A percentile compares a stretch with the other conserved stretches of the same genome.
Conservation (phyloP, 2,888 invertebrate species). For the Microchrysa polita region DNA sequence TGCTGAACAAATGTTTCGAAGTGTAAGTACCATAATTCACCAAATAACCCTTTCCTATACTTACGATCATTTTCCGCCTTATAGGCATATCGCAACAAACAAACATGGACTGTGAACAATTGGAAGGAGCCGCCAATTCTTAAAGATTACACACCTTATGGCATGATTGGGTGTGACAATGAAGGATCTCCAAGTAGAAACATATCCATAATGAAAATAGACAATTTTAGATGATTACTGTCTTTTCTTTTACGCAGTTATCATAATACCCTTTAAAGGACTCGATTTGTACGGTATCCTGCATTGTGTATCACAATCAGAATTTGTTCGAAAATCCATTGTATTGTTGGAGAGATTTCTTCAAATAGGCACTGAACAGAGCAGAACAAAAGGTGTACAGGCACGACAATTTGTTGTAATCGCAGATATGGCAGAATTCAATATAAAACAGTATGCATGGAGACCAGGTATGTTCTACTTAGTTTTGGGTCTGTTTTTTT, state of each 20-base stretch:
- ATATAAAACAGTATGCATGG: slow-evolving; percentile 84
- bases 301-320: slow-evolving; percentile 76
- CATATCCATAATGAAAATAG: not conserved
- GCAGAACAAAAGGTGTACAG: slow-evolving; percentile 69
- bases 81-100: slow-evolving; percentile 52
- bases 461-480: slow-evolving; percentile 73
- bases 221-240: slow-evolving; percentile 21
- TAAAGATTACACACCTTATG: slow-evolving; percentile 79
- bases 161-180: slow-evolving; percentile 82
- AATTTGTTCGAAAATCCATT: slow-evolving; percentile 77
- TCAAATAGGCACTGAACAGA: slow-evolving; percentile 70
- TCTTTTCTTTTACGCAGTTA: slow-evolving; percentile 70
- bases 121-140: slow-evolving; percentile 80
- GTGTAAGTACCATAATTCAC: slow-evolving; percentile 68
- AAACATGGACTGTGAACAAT: slow-evolving; percentile 76
- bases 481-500: not conserved
- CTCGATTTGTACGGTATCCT: slow-evolving; percentile 84
- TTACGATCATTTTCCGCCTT: too few species aligned
- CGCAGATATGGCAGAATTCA: slow-evolving; percentile 83
- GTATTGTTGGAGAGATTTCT: slow-evolving; percentile 74
- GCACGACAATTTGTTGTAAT: slow-evolving; percentile 75
- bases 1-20: slow-evolving; percentile 92
- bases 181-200: slow-evolving; percentile 76
- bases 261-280: slow-evolving; percentile 82
- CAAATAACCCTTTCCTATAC: not conserved